These are phyloP conservation scores for Acanthiza pusilla DNA, from an alignment of 2,797 vertebrate species.

Conservation along the genomic window DNA sequence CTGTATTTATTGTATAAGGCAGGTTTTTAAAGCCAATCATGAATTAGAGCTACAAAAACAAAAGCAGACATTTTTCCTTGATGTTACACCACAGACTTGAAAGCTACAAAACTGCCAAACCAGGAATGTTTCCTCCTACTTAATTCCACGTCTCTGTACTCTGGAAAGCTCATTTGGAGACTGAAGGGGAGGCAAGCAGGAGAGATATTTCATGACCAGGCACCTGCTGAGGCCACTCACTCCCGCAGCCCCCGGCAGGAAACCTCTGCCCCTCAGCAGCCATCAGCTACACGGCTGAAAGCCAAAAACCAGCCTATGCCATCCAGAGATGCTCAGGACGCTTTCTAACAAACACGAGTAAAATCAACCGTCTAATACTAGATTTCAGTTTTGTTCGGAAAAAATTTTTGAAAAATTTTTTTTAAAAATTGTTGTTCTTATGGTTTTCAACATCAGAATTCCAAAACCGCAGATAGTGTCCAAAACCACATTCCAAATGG, in stretches of 20 bases:
- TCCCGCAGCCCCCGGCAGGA: neutral
- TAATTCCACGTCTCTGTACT: accelerated
- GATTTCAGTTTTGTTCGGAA: neutral
- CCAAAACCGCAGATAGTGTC: neutral
- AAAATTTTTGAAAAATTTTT: neutral
- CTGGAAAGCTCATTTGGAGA: neutral
- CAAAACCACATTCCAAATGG: neutral
- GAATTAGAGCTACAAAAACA: neutral
- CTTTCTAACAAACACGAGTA: neutral
- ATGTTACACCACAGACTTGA: neutral
- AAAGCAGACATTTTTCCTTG: neutral
- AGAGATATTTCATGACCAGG: neutral
- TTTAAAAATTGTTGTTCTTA: neutral
- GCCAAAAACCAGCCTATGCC: neutral
- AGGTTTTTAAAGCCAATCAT: neutral
- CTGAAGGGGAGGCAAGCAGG: neutral
- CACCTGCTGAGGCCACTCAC: conserved; percentile 42
- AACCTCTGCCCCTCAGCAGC: neutral
- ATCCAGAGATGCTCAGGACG: neutral
- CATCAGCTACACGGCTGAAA: neutral
- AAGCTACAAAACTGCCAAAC: neutral
- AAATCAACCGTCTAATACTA: neutral
- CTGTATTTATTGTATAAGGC: neutral
- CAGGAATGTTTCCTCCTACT: neutral
- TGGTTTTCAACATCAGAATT: neutral